phyloP scores from a whole-genome alignment of 1,140 invertebrate genomes.

The Colletes latitarsis region DNA sequence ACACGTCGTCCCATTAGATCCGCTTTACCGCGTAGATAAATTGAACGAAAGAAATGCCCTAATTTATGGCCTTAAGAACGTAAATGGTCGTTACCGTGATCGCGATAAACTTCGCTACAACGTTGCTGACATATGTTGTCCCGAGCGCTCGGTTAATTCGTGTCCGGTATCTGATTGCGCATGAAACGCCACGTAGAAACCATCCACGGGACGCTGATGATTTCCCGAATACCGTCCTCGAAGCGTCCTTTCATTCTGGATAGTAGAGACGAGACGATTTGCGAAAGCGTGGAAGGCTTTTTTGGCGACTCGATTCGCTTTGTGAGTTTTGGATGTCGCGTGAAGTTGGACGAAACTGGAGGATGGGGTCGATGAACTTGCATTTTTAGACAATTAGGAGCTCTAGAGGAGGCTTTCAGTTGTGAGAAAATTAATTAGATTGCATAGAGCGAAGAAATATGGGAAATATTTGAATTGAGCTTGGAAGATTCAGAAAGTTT shows the following conservation, averaged over 20 bases:
- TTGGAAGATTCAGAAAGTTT: no score
- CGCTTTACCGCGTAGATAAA: constrained; percentile 52
- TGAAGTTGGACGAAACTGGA: no score
- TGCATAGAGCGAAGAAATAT: no score
- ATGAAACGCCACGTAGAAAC: constrained; percentile 29
- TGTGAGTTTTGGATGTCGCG: no score
- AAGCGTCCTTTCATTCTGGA: neutral
- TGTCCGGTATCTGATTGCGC: constrained; percentile 45
- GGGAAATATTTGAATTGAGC: no score
- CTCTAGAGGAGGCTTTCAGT: no score
- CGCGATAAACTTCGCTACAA: constrained; percentile 37
- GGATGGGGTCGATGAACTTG: no score
- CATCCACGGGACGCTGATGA: constrained; percentile 15
- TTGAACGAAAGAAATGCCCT: constrained; percentile 44
- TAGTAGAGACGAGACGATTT: constrained; percentile 26
- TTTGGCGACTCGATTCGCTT: no score
- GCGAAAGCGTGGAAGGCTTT: neutral
- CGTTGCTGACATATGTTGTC: constrained; percentile 45
- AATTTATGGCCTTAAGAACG: constrained; percentile 41
- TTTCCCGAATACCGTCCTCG: neutral
- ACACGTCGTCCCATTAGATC: constrained; percentile 37
- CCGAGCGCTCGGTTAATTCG: constrained; percentile 42
- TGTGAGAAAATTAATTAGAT: no score
- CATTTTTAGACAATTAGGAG: no score
- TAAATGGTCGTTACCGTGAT: constrained; percentile 50